A percentile compares a stretch with the other conserved stretches of the same genome.
Conservation (phyloP, 2,797 vertebrate genomes). For the Sphaeramia orbicularis region DNA sequence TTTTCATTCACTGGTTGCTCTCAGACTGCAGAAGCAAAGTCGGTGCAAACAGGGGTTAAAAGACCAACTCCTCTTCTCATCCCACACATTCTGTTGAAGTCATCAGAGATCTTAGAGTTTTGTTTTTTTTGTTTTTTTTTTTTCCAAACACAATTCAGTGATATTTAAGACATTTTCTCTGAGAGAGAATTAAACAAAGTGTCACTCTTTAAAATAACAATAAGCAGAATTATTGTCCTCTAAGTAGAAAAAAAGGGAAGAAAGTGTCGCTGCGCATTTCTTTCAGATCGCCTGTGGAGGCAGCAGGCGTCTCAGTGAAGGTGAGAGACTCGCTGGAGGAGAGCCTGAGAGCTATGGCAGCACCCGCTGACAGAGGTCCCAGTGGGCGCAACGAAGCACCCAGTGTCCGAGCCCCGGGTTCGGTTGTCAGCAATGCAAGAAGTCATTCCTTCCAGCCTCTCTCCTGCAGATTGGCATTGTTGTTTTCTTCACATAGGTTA, state of each 20-base stretch:
- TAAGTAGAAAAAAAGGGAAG: conserved; percentile 84
- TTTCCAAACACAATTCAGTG: conserved; percentile 59
- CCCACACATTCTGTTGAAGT: conserved; percentile 79
- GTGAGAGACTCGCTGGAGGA: conserved; percentile 80
- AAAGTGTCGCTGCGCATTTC: conserved; percentile 88
- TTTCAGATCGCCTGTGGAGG: conserved; percentile 76
- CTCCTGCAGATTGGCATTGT: conserved; percentile 76
- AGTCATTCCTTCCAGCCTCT: conserved; percentile 68
- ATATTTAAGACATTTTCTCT: conserved; percentile 83
- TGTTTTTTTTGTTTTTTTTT: conserved; percentile 35
- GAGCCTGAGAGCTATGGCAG: conserved; percentile 80
- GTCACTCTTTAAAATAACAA: conserved; percentile 75
- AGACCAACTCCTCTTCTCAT: conserved; percentile 66
- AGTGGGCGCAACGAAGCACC: conserved; percentile 72
- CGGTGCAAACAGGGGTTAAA: conserved; percentile 88
- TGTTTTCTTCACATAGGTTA: conserved; percentile 77
- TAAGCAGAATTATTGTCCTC: conserved; percentile 69
- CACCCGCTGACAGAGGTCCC: conserved; percentile 73
- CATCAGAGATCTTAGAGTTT: conserved; percentile 71
- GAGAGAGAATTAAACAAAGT: conserved; percentile 75
- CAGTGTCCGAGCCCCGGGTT: conserved; percentile 69
- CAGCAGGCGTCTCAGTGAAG: conserved; percentile 76
- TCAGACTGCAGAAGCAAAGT: conserved; percentile 87
- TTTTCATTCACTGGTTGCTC: conserved; percentile 86
- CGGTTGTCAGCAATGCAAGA: conserved; percentile 75